Evolutionary conservation across 2,113 vertebrate genomes (phyloP), one percentile per base, ranked within the genome.

Genomic region (Corythornis madagascariensis): DNA sequence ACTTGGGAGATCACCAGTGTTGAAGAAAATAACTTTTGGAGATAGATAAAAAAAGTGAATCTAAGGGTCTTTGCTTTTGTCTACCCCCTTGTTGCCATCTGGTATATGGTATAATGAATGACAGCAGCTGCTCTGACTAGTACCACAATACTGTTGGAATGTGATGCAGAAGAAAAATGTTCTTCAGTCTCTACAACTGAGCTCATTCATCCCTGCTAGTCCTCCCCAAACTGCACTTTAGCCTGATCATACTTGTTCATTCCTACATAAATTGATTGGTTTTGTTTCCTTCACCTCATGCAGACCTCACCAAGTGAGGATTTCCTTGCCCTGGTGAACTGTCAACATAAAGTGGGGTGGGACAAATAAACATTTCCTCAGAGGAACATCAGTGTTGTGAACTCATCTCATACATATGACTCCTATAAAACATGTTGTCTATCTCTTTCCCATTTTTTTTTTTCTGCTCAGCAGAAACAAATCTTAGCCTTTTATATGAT

Each of bases 311-410:
- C 45, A 64, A 38, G 16, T 9, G n/a, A 78, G 15, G 16, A 52
- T 4, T 47, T 56, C 20, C 16, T 9, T 55, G 24, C 33, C 33
- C 35, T 43, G 29, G 31, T 56, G 56, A 75, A 57, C 40, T 61
- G n/a, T 7, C 50, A 59, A 2, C 0, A 0, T 21, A 24, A 6
- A 57, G 20, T 1, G 1, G 17, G n/a, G 20, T 1, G 1, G 17
- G n/a, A 3, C 22, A 84, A 71, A n/a, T 35, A 20, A 64, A 15
- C 16, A 9, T 38, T 80, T 89, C 22, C 29, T 78, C 42, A 42
- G 16, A 72, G 19, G 9, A 70, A 25, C 10, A 42, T 47, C 29
- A 35, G 13, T 33, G 18, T 6, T 82, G 35, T 71, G 20, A 47
- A 78, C 50, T 35, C 29, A 50, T 45, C 22, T 56, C 0, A 0